A percentile compares a stretch with the other conserved stretches of the same genome.
These are phyloP conservation scores for Pseudococcus longispinus DNA, from an alignment of 2,888 invertebrate genomes.

Conservation along the genomic window DNA sequence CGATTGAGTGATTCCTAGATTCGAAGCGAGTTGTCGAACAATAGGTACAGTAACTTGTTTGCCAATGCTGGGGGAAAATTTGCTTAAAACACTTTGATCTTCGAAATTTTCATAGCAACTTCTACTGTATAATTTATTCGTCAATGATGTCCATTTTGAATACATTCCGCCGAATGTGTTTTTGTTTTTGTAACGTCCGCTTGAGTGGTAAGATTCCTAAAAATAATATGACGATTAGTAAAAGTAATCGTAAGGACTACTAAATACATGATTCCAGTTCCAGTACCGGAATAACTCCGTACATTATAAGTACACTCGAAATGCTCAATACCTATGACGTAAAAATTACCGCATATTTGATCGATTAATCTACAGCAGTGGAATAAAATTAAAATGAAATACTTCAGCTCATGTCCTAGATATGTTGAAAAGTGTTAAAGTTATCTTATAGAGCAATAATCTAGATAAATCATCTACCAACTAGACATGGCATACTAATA, in stretches of 20 bases:
- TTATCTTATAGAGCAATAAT: background rate
- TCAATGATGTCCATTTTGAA: conserved; percentile 82
- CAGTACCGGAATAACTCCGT: background rate
- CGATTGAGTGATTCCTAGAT: conserved; percentile 76
- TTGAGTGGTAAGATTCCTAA: conserved; percentile 52
- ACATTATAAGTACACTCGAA: too few species aligned
- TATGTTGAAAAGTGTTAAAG: background rate
- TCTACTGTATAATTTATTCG: conserved; percentile 64
- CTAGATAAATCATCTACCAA: background rate
- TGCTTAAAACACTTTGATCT: conserved; percentile 78
- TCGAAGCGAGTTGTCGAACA: conserved; percentile 77
- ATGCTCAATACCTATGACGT: too few species aligned
- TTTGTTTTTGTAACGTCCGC: conserved; percentile 35
- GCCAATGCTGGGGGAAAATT: conserved; percentile 75
- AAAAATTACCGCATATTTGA: too few species aligned
- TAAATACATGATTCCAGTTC: background rate
- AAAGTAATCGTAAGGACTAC: background rate
- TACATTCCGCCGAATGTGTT: conserved; percentile 68
- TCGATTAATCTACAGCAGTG: too few species aligned
- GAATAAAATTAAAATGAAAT: too few species aligned
- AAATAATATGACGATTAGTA: background rate
- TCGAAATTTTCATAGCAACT: conserved; percentile 61
- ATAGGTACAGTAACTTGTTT: conserved; percentile 82
- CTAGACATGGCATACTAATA: background rate
- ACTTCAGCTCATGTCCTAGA: too few species aligned